Base-by-base conservation (phyloP, 2,113 vertebrate species). In the Taxidea taxus region DNA sequence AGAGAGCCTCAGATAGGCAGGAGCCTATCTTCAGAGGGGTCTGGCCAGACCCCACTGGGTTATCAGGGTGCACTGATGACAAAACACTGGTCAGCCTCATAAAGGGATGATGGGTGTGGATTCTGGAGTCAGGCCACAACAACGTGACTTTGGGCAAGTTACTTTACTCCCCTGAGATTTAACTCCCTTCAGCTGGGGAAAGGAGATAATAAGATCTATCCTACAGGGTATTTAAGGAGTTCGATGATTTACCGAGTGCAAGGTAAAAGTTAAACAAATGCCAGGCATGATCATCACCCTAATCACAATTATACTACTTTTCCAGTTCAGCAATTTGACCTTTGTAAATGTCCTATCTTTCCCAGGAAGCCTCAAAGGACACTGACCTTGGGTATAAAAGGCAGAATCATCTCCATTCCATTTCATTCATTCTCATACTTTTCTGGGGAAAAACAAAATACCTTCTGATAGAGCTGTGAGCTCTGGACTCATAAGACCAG, bases 101-200 rank as follows among this genome's bases (percentile, higher is more conserved):
- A 1, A 0, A 2, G 3, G 23, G 3, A 37, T 39, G 37, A 16
- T 23, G 11, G 49, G 13, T 11, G n/a, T 37, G 31, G 15, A 12
- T 16, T 42, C 1, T 15, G 4, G 66, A 58, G 25, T 42, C 68
- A 83, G 42, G 31, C 15, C 51, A 51, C 18, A 44, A 9, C 44
- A 31, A 77, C 2, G 11, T 29, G 90, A 75, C 31, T 44, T 90
- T 70, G 11, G 54, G 20, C 2, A 70, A 72, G 27, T 44, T 42
- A 64, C 42, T 93, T 86, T 23, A 49, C 3, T 9, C 13, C 3
- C 14, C n/a, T 54, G 4, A 42, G 51, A 20, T 62, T 92, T 75
- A 34, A 37, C 3, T 60, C 60, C 47, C 37, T 68, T 93, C 29
- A 86, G 51, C 21, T 80, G 31, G 39, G 49, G 72, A 96, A 95